phyloP scores from a whole-genome alignment of 2,113 vertebrate genomes.

The Cettia cetti region DNA sequence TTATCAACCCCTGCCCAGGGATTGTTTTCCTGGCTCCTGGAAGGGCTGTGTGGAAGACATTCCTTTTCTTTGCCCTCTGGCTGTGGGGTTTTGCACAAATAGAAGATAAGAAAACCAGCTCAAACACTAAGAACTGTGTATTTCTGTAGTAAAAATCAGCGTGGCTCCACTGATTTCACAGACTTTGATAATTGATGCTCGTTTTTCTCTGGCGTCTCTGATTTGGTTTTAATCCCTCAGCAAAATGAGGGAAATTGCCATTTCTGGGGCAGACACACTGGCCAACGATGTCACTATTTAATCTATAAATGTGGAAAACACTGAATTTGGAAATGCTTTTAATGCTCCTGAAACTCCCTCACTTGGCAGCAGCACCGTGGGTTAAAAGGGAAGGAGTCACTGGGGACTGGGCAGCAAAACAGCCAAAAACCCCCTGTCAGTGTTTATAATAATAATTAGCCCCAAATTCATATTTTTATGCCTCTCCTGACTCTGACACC shows the following conservation, averaged over 20 bases:
- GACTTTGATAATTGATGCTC: accelerated
- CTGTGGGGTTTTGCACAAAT: not conserved
- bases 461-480: not conserved
- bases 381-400: not conserved
- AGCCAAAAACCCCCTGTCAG: not conserved
- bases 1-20: constrained; percentile 8
- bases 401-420: not conserved
- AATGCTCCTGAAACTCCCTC: not conserved
- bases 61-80: not conserved
- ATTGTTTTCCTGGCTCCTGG: not conserved
- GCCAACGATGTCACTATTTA: not conserved
- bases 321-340: not conserved
- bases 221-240: not conserved
- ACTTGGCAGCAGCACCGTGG: not conserved
- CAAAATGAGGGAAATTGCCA: not conserved
- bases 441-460: not conserved
- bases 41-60: not conserved
- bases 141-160: not conserved
- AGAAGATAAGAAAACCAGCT: not conserved
- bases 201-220: not conserved
- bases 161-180: not conserved
- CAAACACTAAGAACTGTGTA: accelerated
- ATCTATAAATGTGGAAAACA: not conserved
- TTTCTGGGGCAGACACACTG: not conserved
- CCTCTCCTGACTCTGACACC: not conserved